Conservation (phyloP, 2,113 vertebrate species). For the Ceyx margarethae region DNA sequence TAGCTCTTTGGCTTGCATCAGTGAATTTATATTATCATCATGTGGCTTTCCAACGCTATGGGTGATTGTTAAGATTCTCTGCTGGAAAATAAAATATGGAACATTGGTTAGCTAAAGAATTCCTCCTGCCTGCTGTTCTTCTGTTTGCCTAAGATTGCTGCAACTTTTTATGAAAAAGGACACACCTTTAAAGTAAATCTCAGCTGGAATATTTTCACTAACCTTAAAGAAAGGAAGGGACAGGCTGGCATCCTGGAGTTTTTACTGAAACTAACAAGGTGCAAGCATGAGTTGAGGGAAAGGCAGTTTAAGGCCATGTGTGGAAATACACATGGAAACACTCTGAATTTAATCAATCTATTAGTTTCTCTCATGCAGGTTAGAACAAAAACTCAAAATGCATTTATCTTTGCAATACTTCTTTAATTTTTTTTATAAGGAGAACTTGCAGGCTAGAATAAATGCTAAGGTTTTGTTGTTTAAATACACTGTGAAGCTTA, state of each 20-base stretch:
- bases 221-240: slow-evolving; percentile 4
- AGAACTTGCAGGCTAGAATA: neutral
- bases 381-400: neutral
- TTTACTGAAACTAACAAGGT: neutral
- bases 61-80: slow-evolving; percentile 68
- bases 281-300: neutral
- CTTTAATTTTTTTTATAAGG: neutral
- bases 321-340: neutral
- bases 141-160: slow-evolving; percentile 58
- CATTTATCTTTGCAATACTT: neutral
- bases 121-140: slow-evolving; percentile 65
- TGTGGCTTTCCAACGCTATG: slow-evolving; percentile 55
- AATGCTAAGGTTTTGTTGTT: neutral
- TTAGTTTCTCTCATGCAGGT: neutral
- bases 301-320: neutral
- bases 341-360: neutral
- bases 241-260: neutral
- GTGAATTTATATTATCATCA: slow-evolving; percentile 65
- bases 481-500: neutral
- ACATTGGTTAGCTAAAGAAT: slow-evolving; percentile 62
- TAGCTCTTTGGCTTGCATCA: slow-evolving; percentile 54
- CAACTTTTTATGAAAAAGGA: slow-evolving; percentile 45
- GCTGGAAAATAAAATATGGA: slow-evolving; percentile 64
- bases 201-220: slow-evolving; percentile 47
- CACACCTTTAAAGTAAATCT: slow-evolving; percentile 67